These are phyloP conservation scores for Azorinus chamasolen DNA, from an alignment of 2,888 invertebrate genomes.

Conservation along the genomic window DNA sequence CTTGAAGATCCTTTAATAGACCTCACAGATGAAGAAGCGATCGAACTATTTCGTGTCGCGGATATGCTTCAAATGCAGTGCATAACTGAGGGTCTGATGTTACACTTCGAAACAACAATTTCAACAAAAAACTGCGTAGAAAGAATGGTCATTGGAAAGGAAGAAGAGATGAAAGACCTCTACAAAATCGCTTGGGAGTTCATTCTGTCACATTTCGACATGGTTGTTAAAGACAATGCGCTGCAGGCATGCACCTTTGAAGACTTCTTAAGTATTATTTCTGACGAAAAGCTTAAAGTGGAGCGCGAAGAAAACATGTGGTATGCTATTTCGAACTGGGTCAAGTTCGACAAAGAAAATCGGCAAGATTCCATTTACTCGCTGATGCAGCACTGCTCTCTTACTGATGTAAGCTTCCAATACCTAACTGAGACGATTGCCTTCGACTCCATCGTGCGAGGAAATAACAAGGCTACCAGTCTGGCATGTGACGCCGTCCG, in stretches of 20 bases:
- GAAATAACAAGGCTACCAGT: slow-evolving; percentile 26
- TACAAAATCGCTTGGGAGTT: slow-evolving; percentile 15
- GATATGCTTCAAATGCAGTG: slow-evolving; percentile 46
- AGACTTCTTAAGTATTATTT: slow-evolving; percentile 32
- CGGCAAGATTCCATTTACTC: slow-evolving; percentile 12
- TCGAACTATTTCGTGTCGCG: slow-evolving; percentile 40
- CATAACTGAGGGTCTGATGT: slow-evolving; percentile 25
- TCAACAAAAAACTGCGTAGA: slow-evolving; percentile 36
- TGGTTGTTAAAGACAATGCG: slow-evolving; percentile 5
- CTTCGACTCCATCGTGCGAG: slow-evolving; percentile 36
- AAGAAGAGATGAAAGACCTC: slow-evolving; percentile 19
- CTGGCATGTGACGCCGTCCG: slow-evolving; percentile 27
- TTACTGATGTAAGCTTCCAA: slow-evolving; percentile 33
- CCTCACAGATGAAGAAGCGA: slow-evolving; percentile 22
- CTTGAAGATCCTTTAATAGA: slow-evolving; percentile 9
- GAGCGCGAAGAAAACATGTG: slow-evolving; percentile 35
- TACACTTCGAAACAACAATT: slow-evolving; percentile 25
- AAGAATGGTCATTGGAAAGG: slow-evolving; percentile 44
- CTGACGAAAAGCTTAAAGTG: slow-evolving; percentile 33
- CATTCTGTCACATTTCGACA: slow-evolving; percentile 27
- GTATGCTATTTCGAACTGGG: slow-evolving; percentile 36
- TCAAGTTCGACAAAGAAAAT: slow-evolving; percentile 29
- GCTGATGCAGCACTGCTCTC: slow-evolving; percentile 29
- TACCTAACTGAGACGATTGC: slow-evolving; percentile 33
- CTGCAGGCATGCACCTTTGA: slow-evolving; percentile 26